These are phyloP conservation scores for Eucera pruinosa DNA, from an alignment of 2,888 invertebrate species.

Conservation along the genomic window DNA sequence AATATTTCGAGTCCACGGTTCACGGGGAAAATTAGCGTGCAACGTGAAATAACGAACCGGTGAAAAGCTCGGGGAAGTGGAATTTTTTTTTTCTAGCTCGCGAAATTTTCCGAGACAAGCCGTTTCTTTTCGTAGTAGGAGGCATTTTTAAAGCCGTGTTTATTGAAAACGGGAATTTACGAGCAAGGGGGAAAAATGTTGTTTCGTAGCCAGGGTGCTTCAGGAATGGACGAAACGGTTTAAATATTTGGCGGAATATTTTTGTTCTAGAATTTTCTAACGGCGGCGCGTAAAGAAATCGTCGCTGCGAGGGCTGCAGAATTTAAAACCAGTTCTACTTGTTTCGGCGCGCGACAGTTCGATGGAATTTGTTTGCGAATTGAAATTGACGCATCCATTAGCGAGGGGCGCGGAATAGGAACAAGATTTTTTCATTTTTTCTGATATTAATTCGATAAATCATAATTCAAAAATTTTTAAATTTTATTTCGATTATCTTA, in stretches of 20 bases:
- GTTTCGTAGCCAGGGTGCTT: background rate
- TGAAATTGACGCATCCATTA: background rate
- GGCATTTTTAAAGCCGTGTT: background rate
- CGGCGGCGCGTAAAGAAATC: background rate
- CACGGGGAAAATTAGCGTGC: constrained; percentile 5
- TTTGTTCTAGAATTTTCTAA: background rate
- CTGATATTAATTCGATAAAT: background rate
- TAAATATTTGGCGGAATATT: background rate
- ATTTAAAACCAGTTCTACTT: background rate
- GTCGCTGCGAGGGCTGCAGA: background rate
- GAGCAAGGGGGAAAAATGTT: background rate
- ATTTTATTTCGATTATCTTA: no score
- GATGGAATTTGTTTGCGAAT: background rate
- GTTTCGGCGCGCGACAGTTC: background rate
- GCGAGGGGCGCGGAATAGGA: background rate
- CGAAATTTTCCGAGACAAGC: background rate
- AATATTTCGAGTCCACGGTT: constrained; percentile 14
- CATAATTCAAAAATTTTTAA: no score
- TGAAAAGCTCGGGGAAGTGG: no score
- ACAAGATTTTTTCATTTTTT: background rate
- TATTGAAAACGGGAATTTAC: background rate
- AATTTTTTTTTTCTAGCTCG: background rate
- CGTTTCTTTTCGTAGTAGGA: no score
- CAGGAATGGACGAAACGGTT: no score
- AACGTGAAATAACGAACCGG: background rate